These are phyloP conservation scores for Drosophila anomalata DNA, from an alignment of 2,888 invertebrate genomes.

Conservation along the genomic window DNA sequence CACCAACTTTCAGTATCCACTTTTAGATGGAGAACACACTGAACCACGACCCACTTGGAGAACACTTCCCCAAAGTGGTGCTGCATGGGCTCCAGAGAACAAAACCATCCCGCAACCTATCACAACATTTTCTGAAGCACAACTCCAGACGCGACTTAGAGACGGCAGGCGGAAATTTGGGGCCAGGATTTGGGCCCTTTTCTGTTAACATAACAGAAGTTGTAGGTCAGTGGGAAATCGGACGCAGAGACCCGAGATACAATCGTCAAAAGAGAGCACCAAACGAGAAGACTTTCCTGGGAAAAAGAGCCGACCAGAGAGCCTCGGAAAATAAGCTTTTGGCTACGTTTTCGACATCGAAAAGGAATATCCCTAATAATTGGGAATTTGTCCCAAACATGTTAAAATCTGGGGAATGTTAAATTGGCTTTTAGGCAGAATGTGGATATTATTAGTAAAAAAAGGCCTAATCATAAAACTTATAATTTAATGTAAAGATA, in stretches of 20 bases:
- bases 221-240: conserved; percentile 68
- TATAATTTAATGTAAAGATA: no score
- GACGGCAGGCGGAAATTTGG: conserved; percentile 38
- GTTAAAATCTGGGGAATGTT: conserved; percentile 31
- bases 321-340: conserved; percentile 42
- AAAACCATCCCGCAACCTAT: conserved; percentile 61
- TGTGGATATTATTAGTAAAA: background rate
- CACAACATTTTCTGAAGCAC: conserved; percentile 68
- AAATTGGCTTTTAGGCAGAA: background rate
- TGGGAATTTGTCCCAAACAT: conserved; percentile 49
- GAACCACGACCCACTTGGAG: conserved; percentile 16
- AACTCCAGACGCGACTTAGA: conserved; percentile 13
- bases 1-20: background rate
- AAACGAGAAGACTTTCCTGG: background rate
- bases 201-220: conserved; percentile 60
- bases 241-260: conserved; percentile 16
- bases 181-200: conserved; percentile 32
- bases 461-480: background rate
- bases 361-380: conserved; percentile 4
- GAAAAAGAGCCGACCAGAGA: conserved; percentile 9
- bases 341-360: conserved; percentile 44
- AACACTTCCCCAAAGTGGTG: conserved; percentile 8
- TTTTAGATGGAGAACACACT: conserved; percentile 11
- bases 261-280: background rate
- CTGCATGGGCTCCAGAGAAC: conserved; percentile 10